Evolutionary conservation across 2,888 invertebrate genomes (phyloP), one percentile per base, ranked within the genome.

Genomic region (Apodemia duryi): DNA sequence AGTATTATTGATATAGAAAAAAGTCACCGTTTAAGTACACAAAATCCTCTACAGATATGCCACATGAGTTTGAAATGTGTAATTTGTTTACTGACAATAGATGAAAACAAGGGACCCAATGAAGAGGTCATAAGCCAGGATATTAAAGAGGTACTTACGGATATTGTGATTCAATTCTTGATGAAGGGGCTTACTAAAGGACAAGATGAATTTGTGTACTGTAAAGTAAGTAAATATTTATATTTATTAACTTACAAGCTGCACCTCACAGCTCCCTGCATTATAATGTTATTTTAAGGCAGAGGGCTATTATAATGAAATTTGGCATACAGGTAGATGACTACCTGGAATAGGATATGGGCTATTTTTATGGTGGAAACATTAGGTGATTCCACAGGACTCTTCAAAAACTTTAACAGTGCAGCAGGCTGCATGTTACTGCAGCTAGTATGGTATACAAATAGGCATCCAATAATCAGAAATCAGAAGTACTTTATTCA

Each of bases 161-260:
- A 84, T 73, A 72, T 87, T 65, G 82, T 92, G 72, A 71, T 92
- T 35, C 80, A 77, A 63, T 84, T 88, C 73, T 72, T 93, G 57
- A 77, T 86, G 76, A 85, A 77, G 67, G 84, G 86, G 9, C 78
- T 77, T 68, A 70, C 72, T 32, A 84, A 81, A 66, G 74, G 75
- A 62, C 81, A 85, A 70, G 90, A 92, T 81, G 89, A 92, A 69
- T 82, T 91, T 73, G 75, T 90, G 57, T 88, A 90, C 75, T 90
- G 86, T 75, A 93, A 93, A 84, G 93, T 93, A 78, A 75, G 79
- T 73, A 38, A 61, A 51, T 63, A 0, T 52, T 65, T 65, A n/a
- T 52, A 61, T 66, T 38, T 63, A 21, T n/a, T 46, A 57, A 32
- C 60, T 65, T 28, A 52, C 7, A 5, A 6, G 2, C 6, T 21